Evolutionary conservation across 2,888 invertebrate species (phyloP).

Genomic region (Pachydiplax longipennis): DNA sequence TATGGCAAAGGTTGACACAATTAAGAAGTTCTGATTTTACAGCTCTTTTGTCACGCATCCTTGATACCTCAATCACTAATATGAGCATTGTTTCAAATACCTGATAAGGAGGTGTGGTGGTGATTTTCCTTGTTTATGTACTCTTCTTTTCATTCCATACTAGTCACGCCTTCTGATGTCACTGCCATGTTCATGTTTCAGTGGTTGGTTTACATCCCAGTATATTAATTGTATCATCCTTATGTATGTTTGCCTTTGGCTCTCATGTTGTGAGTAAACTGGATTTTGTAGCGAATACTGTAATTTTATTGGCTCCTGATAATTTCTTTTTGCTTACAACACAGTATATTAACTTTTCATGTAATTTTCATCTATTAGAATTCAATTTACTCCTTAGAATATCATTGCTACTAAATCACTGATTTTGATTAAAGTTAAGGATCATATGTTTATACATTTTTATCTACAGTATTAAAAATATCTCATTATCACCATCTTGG

Average conservation of each 20-base stretch:
- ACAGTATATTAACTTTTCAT: too few species aligned
- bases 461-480: too few species aligned
- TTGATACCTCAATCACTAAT: not conserved
- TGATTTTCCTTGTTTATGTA: not conserved
- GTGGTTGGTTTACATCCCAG: slow-evolving; percentile 1
- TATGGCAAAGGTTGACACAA: not conserved
- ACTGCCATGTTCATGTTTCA: slow-evolving; percentile 28
- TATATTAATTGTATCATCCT: slow-evolving; percentile 22
- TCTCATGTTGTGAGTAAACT: slow-evolving; percentile 30
- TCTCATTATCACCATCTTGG: too few species aligned
- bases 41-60: not conserved
- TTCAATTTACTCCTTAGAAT: too few species aligned
- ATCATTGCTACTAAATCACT: too few species aligned
- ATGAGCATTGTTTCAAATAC: not conserved
- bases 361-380: too few species aligned
- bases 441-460: too few species aligned
- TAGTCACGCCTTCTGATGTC: slow-evolving; percentile 32
- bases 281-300: not conserved
- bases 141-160: slow-evolving; percentile 32
- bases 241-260: slow-evolving; percentile 18
- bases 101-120: not conserved
- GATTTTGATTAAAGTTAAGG: too few species aligned
- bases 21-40: not conserved
- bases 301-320: not conserved
- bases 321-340: not conserved